A percentile compares a stretch with the other conserved stretches of the same genome.
Conservation (phyloP, 2,888 invertebrate species). For the Leucoma salicis region DNA sequence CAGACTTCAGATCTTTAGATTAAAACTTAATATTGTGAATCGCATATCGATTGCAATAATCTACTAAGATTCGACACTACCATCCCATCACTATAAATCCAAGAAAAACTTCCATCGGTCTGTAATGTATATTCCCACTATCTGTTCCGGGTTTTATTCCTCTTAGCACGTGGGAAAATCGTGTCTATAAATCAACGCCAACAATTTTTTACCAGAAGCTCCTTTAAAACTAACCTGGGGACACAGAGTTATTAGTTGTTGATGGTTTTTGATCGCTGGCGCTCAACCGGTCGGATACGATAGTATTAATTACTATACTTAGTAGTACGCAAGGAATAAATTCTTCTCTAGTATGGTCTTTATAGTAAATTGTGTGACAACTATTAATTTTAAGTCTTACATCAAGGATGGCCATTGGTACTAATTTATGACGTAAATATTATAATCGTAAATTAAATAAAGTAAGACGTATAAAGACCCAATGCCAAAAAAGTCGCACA, state of each 20-base stretch:
- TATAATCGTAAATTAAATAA: too few relatives aligned
- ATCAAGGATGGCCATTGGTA: too few relatives aligned
- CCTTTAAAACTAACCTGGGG: slow-evolving; percentile 31
- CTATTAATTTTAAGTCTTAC: too few relatives aligned
- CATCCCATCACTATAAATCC: slow-evolving; percentile 36
- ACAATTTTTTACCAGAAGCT: slow-evolving; percentile 44
- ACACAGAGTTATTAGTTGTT: slow-evolving; percentile 36
- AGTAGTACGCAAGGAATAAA: too few relatives aligned
- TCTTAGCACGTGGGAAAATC: slow-evolving; percentile 77
- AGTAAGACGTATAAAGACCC: too few relatives aligned
- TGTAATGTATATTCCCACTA: slow-evolving; percentile 58
- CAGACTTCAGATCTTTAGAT: too few relatives aligned
- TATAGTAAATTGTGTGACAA: too few relatives aligned
- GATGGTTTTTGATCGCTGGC: slow-evolving; percentile 21
- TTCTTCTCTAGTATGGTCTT: too few relatives aligned
- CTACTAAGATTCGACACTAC: neutral
- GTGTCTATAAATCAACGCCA: slow-evolving; percentile 64
- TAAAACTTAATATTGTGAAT: too few relatives aligned
- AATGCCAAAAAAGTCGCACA: too few relatives aligned
- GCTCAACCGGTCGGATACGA: slow-evolving; percentile 9
- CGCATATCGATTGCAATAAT: neutral
- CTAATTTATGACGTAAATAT: too few relatives aligned
- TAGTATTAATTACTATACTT: slow-evolving; percentile 25
- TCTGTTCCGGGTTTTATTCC: slow-evolving; percentile 76
- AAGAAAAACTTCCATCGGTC: slow-evolving; percentile 55